Percentiles rank a stretch among this genome's conserved stretches.
These are phyloP conservation scores for Rugalucina vietnamica DNA, from an alignment of 2,888 invertebrate genomes.

Conservation along the genomic window DNA sequence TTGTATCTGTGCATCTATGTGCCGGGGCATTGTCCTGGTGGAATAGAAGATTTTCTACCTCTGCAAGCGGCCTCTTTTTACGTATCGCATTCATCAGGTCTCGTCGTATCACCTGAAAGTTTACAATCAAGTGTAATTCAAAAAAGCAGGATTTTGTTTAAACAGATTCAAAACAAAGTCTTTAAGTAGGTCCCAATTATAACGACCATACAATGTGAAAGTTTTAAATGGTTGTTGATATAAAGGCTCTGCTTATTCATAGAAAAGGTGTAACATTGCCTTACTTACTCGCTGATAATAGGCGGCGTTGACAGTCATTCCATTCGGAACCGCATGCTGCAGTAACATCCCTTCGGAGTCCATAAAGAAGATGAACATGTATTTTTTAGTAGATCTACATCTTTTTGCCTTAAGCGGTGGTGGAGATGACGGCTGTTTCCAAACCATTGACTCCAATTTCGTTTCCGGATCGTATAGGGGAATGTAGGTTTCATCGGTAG, in stretches of 20 bases:
- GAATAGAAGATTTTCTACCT: neutral
- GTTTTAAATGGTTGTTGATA: too few species aligned
- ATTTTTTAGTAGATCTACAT: neutral
- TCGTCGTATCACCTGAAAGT: too few species aligned
- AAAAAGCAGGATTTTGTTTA: too few species aligned
- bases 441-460: slow-evolving; percentile 26
- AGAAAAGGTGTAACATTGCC: too few species aligned
- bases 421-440: slow-evolving; percentile 14
- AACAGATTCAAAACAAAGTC: too few species aligned
- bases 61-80: neutral
- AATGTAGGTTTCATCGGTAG: slow-evolving; percentile 28
- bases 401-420: slow-evolving; percentile 20
- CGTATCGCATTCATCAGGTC: neutral
- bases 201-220: too few species aligned
- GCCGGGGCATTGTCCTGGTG: neutral
- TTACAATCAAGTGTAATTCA: too few species aligned
- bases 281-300: neutral
- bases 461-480: slow-evolving; percentile 27
- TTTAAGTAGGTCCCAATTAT: too few species aligned
- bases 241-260: too few species aligned
- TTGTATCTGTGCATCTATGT: neutral
- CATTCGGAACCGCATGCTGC: slow-evolving; percentile 19
- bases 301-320: neutral
- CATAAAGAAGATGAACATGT: slow-evolving; percentile 14
- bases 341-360: slow-evolving; percentile 13